Conservation (phyloP, 1,140 invertebrate genomes). For the Tetraneura akinire region DNA sequence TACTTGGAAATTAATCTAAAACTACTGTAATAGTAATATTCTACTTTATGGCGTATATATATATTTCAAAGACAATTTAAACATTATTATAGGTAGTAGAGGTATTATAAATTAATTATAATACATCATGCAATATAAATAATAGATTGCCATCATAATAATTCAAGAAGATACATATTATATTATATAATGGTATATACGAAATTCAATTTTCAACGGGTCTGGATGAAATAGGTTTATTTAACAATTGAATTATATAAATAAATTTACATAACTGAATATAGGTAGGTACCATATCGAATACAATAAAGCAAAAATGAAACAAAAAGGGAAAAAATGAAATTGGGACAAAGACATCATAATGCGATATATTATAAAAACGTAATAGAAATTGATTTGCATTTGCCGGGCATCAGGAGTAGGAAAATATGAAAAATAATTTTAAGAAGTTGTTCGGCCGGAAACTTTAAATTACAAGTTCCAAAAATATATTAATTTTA, state of each 20-base stretch:
- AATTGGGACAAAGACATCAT: no score
- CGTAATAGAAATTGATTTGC: neutral
- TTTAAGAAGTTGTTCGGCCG: neutral
- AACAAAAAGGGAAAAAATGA: neutral
- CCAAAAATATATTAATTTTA: no score
- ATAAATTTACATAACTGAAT: slow-evolving; percentile 11
- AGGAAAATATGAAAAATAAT: neutral
- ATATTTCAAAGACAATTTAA: neutral
- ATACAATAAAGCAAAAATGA: neutral
- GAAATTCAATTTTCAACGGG: neutral
- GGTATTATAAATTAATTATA: neutral
- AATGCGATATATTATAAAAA: neutral
- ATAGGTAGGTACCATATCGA: neutral
- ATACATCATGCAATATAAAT: neutral
- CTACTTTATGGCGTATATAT: neutral
- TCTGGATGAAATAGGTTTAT: slow-evolving; percentile 1
- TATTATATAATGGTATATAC: neutral
- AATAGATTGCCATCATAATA: neutral
- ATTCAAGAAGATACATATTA: neutral
- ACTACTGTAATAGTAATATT: neutral
- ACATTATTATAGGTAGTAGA: neutral
- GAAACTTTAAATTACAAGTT: neutral
- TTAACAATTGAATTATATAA: neutral
- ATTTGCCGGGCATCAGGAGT: no score
- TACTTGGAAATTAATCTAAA: slow-evolving; percentile 20